A percentile compares a stretch with the other conserved stretches of the same genome.
Evolutionary conservation across 2,888 invertebrate species (phyloP).

Genomic region (Nematopogon swammerdamellus): DNA sequence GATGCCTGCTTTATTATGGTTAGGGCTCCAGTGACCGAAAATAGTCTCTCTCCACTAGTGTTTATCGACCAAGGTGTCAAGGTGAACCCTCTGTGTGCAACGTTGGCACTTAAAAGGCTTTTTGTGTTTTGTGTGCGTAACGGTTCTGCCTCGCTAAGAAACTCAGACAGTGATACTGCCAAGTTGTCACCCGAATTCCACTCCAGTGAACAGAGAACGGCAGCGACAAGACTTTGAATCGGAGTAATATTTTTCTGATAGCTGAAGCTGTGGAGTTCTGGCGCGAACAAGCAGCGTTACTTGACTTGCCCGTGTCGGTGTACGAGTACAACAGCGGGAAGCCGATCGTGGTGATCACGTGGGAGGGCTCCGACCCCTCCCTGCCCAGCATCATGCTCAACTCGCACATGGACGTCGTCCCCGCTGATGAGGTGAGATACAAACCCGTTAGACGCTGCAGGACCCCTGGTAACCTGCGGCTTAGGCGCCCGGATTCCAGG

Average conservation of each 20-base stretch:
- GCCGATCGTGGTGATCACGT: slow-evolving; percentile 78
- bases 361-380: slow-evolving; percentile 68
- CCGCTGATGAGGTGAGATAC: slow-evolving; percentile 71
- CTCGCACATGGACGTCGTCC: slow-evolving; percentile 95
- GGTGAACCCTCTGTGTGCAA: no score
- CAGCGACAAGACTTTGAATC: slow-evolving; percentile 11
- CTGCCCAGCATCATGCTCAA: slow-evolving; percentile 79
- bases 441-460: background rate
- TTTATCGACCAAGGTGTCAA: no score
- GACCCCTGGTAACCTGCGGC: background rate
- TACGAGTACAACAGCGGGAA: slow-evolving; percentile 50
- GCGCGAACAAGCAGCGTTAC: slow-evolving; percentile 61
- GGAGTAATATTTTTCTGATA: slow-evolving; percentile 22
- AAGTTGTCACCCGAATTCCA: slow-evolving; percentile 11
- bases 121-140: no score
- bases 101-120: no score
- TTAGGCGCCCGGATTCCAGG: background rate
- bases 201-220: no score
- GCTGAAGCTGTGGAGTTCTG: slow-evolving; percentile 71
- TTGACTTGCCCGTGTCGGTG: slow-evolving; percentile 64
- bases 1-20: no score
- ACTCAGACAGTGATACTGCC: slow-evolving; percentile 22
- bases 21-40: no score
- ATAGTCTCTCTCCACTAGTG: no score
- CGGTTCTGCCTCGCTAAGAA: no score